Evolutionary conservation across 2,888 invertebrate genomes (phyloP).

Genomic region (Clepsis dumicolana): DNA sequence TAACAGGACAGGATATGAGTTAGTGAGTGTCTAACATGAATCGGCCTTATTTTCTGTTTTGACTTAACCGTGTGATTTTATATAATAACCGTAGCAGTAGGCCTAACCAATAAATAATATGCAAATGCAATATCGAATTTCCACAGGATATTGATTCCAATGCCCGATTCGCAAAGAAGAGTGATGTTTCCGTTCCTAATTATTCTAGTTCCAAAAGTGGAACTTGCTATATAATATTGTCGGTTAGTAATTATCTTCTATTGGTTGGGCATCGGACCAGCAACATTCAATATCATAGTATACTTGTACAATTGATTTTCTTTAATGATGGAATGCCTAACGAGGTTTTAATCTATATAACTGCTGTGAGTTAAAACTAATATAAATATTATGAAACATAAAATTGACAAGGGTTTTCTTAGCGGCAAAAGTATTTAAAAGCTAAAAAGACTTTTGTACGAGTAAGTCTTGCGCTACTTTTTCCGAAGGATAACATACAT

Average conservation of each 20-base stretch:
- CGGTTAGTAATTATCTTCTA: slow-evolving; percentile 26
- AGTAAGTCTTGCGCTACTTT: too few relatives aligned
- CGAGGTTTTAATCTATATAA: background rate
- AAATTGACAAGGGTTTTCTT: too few relatives aligned
- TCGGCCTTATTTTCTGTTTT: background rate
- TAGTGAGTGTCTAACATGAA: too few relatives aligned
- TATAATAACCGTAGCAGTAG: slow-evolving; percentile 1
- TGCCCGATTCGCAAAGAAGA: slow-evolving; percentile 34
- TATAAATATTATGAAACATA: too few relatives aligned
- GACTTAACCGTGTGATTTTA: background rate
- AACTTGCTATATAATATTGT: slow-evolving; percentile 19
- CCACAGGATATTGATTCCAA: slow-evolving; percentile 36
- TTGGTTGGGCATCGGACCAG: slow-evolving; percentile 14
- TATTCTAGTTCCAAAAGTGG: slow-evolving; percentile 35
- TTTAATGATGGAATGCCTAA: background rate
- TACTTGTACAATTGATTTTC: background rate
- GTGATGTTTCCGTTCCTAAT: slow-evolving; percentile 41
- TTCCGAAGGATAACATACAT: too few relatives aligned
- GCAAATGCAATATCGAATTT: slow-evolving; percentile 34
- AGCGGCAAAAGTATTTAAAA: too few relatives aligned
- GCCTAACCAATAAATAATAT: slow-evolving; percentile 25
- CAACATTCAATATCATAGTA: background rate
- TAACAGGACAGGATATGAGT: too few relatives aligned
- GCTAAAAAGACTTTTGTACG: too few relatives aligned
- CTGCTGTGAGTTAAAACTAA: background rate